Percentiles rank a stretch among this genome's conserved stretches.
phyloP scores from a whole-genome alignment of 2,113 vertebrate genomes.

The Neopipo cinnamomea region DNA sequence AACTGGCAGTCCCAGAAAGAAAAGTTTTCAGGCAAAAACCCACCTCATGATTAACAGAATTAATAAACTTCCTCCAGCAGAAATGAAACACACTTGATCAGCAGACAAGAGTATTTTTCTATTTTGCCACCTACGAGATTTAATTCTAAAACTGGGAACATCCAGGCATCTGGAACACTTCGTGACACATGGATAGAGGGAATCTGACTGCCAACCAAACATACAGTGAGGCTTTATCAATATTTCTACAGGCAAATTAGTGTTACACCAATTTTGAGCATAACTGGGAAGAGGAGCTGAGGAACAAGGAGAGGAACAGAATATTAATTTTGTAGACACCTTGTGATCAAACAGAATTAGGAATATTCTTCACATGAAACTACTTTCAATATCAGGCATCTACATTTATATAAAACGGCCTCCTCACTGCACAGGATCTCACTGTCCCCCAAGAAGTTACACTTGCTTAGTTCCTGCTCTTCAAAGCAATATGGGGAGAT shows the following conservation, averaged over 20 bases:
- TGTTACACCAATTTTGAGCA: neutral
- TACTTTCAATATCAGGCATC: neutral
- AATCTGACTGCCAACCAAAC: neutral
- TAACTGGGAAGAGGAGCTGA: neutral
- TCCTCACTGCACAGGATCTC: neutral
- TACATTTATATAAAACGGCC: neutral
- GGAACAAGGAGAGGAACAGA: neutral
- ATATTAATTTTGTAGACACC: neutral
- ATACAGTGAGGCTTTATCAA: neutral
- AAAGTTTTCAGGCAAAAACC: neutral
- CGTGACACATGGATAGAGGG: neutral
- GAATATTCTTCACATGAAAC: neutral
- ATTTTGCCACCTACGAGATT: neutral
- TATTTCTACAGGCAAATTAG: neutral
- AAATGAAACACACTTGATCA: neutral
- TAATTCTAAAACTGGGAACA: neutral
- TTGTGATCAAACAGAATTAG: neutral
- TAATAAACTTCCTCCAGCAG: neutral
- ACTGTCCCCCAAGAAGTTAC: neutral
- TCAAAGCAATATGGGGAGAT: neutral
- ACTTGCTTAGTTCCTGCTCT: neutral
- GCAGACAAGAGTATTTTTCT: neutral
- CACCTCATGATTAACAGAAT: neutral
- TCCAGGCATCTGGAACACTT: neutral
- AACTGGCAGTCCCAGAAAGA: neutral